A percentile compares a stretch with the other conserved stretches of the same genome.
Evolutionary conservation across 2,113 vertebrate genomes (phyloP).

Genomic region (Isurus oxyrinchus): DNA sequence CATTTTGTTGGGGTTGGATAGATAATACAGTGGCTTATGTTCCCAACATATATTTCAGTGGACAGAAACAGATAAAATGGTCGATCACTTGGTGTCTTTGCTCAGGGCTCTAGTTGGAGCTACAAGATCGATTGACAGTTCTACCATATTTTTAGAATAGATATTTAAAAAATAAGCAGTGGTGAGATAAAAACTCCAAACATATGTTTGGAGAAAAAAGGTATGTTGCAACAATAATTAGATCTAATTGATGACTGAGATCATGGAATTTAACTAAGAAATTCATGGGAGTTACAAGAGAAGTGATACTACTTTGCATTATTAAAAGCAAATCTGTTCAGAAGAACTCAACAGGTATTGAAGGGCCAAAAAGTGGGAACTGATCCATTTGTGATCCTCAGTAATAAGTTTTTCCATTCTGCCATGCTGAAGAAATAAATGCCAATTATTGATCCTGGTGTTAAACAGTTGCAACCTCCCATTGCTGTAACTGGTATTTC

Average conservation of each 20-base stretch:
- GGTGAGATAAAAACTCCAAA: not conserved
- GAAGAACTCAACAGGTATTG: not conserved
- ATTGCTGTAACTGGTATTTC: not conserved
- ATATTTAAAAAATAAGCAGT: not conserved
- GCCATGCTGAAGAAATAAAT: not conserved
- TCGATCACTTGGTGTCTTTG: not conserved
- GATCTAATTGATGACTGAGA: not conserved
- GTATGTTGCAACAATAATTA: not conserved
- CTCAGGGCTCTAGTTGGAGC: not conserved
- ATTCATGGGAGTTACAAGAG: not conserved
- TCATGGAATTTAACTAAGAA: not conserved
- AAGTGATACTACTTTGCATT: too few relatives aligned
- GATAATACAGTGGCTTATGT: not conserved
- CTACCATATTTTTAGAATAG: not conserved
- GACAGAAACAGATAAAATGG: not conserved
- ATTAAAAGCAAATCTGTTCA: not conserved
- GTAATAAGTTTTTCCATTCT: not conserved
- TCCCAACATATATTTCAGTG: not conserved
- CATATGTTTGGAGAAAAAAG: not conserved
- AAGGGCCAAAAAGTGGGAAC: not conserved
- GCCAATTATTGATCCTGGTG: not conserved
- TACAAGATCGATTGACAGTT: not conserved
- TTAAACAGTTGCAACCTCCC: not conserved
- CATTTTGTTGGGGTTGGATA: not conserved
- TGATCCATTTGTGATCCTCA: not conserved